Evolutionary conservation across 1,140 invertebrate genomes (phyloP).

Genomic region (Oryctes rhinoceros): DNA sequence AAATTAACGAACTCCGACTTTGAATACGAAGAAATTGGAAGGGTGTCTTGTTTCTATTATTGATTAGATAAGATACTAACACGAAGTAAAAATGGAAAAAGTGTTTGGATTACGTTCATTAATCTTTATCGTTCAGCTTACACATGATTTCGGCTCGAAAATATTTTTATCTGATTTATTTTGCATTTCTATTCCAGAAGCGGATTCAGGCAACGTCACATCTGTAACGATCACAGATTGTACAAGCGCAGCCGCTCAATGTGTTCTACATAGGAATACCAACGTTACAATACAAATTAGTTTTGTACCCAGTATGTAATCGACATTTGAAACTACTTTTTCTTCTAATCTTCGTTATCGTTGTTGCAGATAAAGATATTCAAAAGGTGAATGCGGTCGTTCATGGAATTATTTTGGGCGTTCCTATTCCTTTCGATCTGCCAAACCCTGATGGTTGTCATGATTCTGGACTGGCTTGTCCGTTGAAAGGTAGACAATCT

Average conservation of each 20-base stretch:
- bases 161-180: neutral
- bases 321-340: neutral
- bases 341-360: neutral
- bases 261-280: slow-evolving; percentile 68
- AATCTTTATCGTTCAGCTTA: neutral
- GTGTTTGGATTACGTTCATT: neutral
- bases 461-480: slow-evolving; percentile 72
- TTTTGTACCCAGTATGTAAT: slow-evolving; percentile 67
- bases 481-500: slow-evolving; percentile 65
- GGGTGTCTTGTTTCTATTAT: neutral
- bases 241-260: slow-evolving; percentile 63
- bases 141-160: neutral
- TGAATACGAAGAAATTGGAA: neutral
- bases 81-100: too few species aligned
- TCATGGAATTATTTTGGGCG: slow-evolving; percentile 73
- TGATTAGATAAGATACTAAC: neutral
- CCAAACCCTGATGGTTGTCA: slow-evolving; percentile 73
- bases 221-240: slow-evolving; percentile 64
- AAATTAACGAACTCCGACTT: slow-evolving; percentile 22
- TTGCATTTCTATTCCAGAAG: neutral
- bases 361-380: slow-evolving; percentile 61
- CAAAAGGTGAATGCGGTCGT: slow-evolving; percentile 68
- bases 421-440: slow-evolving; percentile 76
- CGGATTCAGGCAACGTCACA: neutral
- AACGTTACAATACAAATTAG: slow-evolving; percentile 69